Evolutionary conservation across 2,888 invertebrate species (phyloP).

Genomic region (Lycophotia porphyrea): DNA sequence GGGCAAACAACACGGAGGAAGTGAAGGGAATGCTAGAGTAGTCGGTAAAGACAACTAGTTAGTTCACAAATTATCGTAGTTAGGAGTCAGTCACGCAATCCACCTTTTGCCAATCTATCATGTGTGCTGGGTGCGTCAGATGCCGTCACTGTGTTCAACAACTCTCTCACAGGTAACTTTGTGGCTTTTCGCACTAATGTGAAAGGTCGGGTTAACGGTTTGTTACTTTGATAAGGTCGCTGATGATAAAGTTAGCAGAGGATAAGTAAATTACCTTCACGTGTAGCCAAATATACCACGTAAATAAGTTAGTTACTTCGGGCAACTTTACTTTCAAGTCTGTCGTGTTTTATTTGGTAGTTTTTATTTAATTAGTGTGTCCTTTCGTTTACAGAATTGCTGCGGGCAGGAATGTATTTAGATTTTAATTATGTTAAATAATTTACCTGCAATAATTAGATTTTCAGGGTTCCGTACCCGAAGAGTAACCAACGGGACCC

Average conservation of each 20-base stretch:
- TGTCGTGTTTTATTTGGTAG: slow-evolving; percentile 8
- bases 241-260: slow-evolving; percentile 41
- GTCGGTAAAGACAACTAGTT: slow-evolving; percentile 71
- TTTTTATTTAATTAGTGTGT: slow-evolving; percentile 8
- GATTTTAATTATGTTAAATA: background rate
- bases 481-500: too few species aligned
- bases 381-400: background rate
- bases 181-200: slow-evolving; percentile 29
- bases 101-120: slow-evolving; percentile 69
- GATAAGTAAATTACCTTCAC: slow-evolving; percentile 32
- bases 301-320: slow-evolving; percentile 18
- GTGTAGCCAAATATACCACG: slow-evolving; percentile 10
- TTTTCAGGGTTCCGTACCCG: too few species aligned
- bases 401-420: background rate
- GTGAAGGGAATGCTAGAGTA: slow-evolving; percentile 49
- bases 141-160: slow-evolving; percentile 52
- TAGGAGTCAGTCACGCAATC: slow-evolving; percentile 75
- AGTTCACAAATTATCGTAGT: slow-evolving; percentile 72
- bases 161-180: slow-evolving; percentile 46
- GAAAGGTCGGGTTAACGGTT: slow-evolving; percentile 29
- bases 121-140: slow-evolving; percentile 60
- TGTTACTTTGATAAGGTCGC: slow-evolving; percentile 32
- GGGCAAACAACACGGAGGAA: slow-evolving; percentile 46
- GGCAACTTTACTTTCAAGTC: slow-evolving; percentile 37
- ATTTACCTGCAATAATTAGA: background rate